Conservation (phyloP, 2,113 vertebrate species). For the Phalacrocorax aristotelis region DNA sequence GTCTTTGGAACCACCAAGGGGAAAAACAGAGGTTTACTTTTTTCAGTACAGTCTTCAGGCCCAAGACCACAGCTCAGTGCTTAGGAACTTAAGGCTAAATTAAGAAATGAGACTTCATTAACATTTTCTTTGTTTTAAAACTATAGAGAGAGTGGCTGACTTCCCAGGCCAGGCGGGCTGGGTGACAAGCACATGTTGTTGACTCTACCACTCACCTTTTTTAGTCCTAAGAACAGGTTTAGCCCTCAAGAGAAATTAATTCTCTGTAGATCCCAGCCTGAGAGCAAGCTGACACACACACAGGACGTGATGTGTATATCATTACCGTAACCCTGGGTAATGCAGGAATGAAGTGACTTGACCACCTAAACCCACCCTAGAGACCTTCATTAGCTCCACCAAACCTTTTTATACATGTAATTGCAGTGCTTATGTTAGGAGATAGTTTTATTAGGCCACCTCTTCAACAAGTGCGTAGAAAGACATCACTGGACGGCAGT, state of each 20-base stretch:
- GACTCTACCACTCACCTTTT: not conserved
- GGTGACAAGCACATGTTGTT: rapidly evolving
- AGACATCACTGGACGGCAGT: not conserved
- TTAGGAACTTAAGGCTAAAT: not conserved
- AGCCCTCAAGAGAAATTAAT: not conserved
- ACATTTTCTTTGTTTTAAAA: not conserved
- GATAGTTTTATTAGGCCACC: not conserved
- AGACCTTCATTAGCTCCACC: not conserved
- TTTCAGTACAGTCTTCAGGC: rapidly evolving
- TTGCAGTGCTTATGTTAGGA: not conserved
- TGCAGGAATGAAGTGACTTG: not conserved
- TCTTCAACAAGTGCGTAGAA: not conserved
- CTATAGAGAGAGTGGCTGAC: not conserved
- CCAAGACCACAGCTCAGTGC: not conserved
- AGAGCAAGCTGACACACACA: not conserved
- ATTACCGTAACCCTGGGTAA: not conserved
- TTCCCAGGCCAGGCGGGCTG: rapidly evolving
- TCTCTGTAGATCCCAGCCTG: not conserved
- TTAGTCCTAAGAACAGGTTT: not conserved
- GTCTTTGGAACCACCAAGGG: not conserved
- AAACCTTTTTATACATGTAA: not conserved
- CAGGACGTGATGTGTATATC: not conserved
- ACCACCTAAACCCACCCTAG: not conserved
- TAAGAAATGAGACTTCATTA: not conserved
- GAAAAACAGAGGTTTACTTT: rapidly evolving